Evolutionary conservation across 2,113 vertebrate genomes (phyloP), one percentile per base, ranked within the genome.

Genomic region (Rhagologus leucostigma): DNA sequence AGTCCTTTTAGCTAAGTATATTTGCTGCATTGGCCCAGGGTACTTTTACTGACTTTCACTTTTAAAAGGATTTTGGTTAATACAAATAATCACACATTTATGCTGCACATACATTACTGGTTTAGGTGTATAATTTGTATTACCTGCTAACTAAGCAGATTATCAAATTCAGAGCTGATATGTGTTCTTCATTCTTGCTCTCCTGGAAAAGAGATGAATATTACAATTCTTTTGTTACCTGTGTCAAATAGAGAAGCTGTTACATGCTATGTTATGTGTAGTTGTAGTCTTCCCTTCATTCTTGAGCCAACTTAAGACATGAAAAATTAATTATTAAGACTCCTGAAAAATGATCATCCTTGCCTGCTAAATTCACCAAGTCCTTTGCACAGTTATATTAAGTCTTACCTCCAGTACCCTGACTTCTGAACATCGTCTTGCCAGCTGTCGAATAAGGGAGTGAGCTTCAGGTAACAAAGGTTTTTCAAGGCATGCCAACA

Each of bases 71-170:
- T 47, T 35, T 55, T 70, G 35, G 9, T 82, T 69, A 77, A 59
- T 35, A 42, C 8, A 53, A 89, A n/a, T 62, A 87, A 85, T 50
- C 32, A 41, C 13, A 44, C 9, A 3, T 35, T 84, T 81, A 44
- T 37, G 64, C 35, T 52, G 15, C 67, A 50, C 50, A 37, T 33
- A 42, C 15, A 59, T 75, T 37, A 87, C 33, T 89, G 15, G 10
- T 85, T 76, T 57, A 46, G 42, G 23, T 74, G 23, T 32, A 1
- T 42, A 87, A 75, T 10, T 75, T 78, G 65, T 44, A 60, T 88
- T 98, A 99, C 99, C 99, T 99, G 96, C 99, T 99, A 98, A 99
- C 99, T 93, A 99, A 98, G 97, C 99, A 99, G 96, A 99, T 99
- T 74, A 99, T 98, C 92, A 99, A 97, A 96, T 99, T 99, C 90